Evolutionary conservation across 2,797 vertebrate species (phyloP).

Genomic region (Agapornis canus): DNA sequence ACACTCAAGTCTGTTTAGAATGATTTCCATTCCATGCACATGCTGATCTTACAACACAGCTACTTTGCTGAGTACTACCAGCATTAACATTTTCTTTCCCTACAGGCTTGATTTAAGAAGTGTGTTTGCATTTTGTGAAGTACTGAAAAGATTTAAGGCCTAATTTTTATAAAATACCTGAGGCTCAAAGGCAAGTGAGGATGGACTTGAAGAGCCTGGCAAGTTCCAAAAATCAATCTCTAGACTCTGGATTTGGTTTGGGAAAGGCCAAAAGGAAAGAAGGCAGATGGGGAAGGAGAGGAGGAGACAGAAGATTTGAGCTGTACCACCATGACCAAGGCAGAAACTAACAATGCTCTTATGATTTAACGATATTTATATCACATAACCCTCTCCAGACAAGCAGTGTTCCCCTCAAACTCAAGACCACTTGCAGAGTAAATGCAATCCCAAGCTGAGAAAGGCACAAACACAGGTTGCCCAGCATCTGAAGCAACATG

Average conservation of each 20-base stretch:
- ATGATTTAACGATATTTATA: rapidly evolving
- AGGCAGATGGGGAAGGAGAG: not conserved
- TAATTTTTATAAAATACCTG: not conserved
- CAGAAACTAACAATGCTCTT: not conserved
- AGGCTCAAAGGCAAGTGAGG: not conserved
- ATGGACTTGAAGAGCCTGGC: not conserved
- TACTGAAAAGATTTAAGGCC: not conserved
- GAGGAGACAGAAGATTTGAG: not conserved
- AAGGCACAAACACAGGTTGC: rapidly evolving
- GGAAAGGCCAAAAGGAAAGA: not conserved
- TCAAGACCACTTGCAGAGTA: not conserved
- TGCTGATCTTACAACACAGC: not conserved
- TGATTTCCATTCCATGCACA: not conserved
- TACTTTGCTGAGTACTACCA: not conserved
- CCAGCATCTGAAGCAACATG: rapidly evolving
- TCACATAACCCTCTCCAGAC: rapidly evolving
- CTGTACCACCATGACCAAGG: rapidly evolving
- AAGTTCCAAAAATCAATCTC: rapidly evolving
- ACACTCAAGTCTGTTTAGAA: rapidly evolving
- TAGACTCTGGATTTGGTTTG: not conserved
- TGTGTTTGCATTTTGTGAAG: not conserved
- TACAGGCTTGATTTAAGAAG: not conserved
- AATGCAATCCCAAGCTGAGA: not conserved
- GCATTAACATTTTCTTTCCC: conserved; percentile 11
- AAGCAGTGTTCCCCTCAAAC: rapidly evolving